Percentiles rank a stretch among this genome's conserved stretches.
These are phyloP conservation scores for Galagoides demidoff DNA, from an alignment of 2,797 vertebrate genomes.

Conservation along the genomic window DNA sequence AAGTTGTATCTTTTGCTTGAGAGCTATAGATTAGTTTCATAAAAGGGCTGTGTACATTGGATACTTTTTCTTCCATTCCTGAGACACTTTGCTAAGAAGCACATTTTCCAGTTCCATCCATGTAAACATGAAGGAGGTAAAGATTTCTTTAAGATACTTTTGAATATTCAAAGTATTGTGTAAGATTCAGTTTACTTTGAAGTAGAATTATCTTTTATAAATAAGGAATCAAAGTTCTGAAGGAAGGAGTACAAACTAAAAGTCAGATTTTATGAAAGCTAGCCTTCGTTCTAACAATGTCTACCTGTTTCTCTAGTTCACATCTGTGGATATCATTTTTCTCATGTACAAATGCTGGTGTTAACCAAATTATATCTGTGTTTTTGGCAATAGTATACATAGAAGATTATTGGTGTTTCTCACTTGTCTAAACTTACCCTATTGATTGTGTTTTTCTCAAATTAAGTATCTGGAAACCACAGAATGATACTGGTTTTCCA, in stretches of 20 bases:
- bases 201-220: not conserved
- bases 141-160: not conserved
- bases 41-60: no score
- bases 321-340: not conserved
- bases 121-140: no score
- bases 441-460: not conserved
- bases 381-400: not conserved
- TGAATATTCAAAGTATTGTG: conserved; percentile 37
- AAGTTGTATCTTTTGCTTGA: no score
- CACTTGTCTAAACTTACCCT: not conserved
- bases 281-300: not conserved
- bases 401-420: not conserved
- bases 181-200: not conserved
- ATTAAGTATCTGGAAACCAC: not conserved
- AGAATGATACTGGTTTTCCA: not conserved
- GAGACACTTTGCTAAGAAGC: no score
- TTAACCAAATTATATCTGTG: not conserved
- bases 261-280: not conserved
- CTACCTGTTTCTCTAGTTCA: not conserved
- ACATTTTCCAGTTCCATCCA: no score
- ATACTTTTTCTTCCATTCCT: no score
- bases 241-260: not conserved
- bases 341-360: not conserved
- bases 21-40: no score
- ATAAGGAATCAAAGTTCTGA: conserved; percentile 12